Evolutionary conservation across 2,888 invertebrate genomes (phyloP).

Genomic region (Mythimna impura): DNA sequence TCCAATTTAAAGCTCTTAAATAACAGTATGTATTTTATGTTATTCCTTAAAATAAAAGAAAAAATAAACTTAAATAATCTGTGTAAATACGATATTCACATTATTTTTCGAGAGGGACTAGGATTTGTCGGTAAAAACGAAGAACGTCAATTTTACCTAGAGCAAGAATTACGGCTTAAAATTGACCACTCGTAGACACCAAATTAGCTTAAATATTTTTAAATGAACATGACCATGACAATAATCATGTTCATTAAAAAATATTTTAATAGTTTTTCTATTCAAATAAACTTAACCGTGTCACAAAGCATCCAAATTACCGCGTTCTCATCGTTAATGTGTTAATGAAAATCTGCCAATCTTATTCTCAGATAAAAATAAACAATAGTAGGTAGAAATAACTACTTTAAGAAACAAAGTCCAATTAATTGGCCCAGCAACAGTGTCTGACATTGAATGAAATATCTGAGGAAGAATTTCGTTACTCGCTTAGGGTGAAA

Average conservation of each 20-base stretch:
- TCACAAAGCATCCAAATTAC: not conserved
- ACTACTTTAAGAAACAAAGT: constrained; percentile 19
- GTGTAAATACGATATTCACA: too few relatives aligned
- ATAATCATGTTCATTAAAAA: not conserved
- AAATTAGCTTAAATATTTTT: not conserved
- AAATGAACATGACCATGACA: too few relatives aligned
- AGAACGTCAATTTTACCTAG: not conserved
- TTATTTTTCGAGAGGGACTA: too few relatives aligned
- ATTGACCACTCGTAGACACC: not conserved
- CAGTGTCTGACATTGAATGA: constrained; percentile 20
- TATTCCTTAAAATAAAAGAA: too few relatives aligned
- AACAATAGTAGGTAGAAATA: not conserved
- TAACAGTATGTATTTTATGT: too few relatives aligned
- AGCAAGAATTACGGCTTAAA: not conserved
- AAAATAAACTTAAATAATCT: too few relatives aligned
- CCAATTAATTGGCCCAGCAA: constrained; percentile 37
- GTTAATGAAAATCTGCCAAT: constrained; percentile 10
- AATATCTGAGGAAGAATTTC: constrained; percentile 10
- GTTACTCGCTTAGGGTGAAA: constrained; percentile 1
- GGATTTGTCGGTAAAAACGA: too few relatives aligned
- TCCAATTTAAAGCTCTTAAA: too few relatives aligned
- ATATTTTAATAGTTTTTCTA: not conserved
- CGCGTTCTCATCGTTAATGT: not conserved
- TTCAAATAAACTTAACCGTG: not conserved
- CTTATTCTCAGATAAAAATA: constrained; percentile 4